These are phyloP conservation scores for Rhinopithecus roxellana DNA, from an alignment of 2,113 vertebrate genomes.

Conservation along the genomic window DNA sequence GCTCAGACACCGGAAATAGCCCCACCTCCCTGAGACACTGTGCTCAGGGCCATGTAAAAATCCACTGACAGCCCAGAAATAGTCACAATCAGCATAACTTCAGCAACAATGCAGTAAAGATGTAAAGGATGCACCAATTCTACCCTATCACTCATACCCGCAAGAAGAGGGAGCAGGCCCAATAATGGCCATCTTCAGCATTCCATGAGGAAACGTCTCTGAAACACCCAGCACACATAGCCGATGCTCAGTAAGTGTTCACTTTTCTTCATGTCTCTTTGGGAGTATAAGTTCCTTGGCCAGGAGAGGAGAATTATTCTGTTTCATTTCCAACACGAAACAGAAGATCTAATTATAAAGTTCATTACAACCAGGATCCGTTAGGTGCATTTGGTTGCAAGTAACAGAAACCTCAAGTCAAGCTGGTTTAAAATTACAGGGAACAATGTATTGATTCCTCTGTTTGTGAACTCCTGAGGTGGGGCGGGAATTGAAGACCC, in stretches of 20 bases:
- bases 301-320: background rate
- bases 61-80: background rate
- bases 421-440: background rate
- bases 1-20: background rate
- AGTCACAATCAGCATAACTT: background rate
- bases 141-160: accelerated
- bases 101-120: background rate
- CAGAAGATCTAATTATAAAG: background rate
- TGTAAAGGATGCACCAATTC: no score
- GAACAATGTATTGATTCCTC: background rate
- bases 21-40: background rate
- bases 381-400: background rate
- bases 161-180: background rate
- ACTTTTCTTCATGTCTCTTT: background rate
- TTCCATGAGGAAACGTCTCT: background rate
- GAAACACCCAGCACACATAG: background rate
- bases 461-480: background rate
- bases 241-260: background rate
- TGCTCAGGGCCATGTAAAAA: background rate
- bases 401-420: background rate
- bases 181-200: no score
- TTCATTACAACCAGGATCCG: background rate
- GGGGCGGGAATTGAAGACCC: background rate
- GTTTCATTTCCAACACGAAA: background rate
- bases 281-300: background rate